These are phyloP conservation scores for Callospermophilus lateralis DNA, from an alignment of 2,113 vertebrate genomes.

Conservation along the genomic window DNA sequence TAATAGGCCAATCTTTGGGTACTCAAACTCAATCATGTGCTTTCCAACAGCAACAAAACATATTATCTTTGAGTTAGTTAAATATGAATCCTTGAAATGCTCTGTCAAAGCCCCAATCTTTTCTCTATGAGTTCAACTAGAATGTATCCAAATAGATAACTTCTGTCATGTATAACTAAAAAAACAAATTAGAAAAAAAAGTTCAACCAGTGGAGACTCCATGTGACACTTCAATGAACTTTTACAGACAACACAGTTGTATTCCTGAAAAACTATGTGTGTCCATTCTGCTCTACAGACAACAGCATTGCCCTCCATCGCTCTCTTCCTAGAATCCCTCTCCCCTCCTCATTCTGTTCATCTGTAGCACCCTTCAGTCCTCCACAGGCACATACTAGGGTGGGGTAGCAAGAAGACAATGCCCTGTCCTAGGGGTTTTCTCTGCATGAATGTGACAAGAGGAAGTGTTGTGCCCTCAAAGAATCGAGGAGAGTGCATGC, in stretches of 20 bases:
- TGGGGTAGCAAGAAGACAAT: background rate
- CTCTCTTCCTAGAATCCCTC: background rate
- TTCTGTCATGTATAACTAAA: no score
- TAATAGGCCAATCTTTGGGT: background rate
- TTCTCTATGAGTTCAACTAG: background rate
- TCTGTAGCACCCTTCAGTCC: background rate
- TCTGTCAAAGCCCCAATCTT: background rate
- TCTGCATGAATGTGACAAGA: background rate
- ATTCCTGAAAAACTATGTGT: background rate
- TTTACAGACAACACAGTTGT: background rate
- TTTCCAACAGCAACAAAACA: background rate
- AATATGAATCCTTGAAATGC: background rate
- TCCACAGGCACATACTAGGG: background rate
- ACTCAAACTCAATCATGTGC: background rate
- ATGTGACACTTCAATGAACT: background rate
- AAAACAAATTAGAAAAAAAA: background rate
- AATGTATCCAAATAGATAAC: no score
- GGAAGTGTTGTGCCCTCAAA: background rate
- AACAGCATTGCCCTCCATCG: fast-evolving
- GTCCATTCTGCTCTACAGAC: background rate
- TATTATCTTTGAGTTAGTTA: constrained; percentile 24
- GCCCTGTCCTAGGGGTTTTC: background rate
- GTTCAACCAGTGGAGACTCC: background rate
- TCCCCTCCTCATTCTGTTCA: background rate
- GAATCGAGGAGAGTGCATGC: background rate